Evolutionary conservation across 2,888 invertebrate genomes (phyloP).

Genomic region (Scelioninae gen. 1): DNA sequence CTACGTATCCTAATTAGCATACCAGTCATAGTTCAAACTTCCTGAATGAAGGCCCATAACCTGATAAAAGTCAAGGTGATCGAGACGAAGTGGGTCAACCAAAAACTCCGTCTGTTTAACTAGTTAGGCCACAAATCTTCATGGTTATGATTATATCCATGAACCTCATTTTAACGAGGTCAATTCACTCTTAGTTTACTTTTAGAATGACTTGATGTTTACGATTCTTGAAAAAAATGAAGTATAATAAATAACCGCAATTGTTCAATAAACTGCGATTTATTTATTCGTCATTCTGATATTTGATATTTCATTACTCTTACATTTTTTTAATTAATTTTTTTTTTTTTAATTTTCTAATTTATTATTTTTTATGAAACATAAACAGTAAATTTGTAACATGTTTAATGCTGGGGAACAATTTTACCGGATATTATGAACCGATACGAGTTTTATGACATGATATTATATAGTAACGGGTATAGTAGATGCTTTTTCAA

Average conservation of each 20-base stretch:
- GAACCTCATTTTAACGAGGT: conserved; percentile 58
- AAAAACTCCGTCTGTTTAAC: conserved; percentile 72
- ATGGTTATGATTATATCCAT: conserved; percentile 72
- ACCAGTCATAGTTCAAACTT: conserved; percentile 55
- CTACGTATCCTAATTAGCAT: conserved; percentile 44
- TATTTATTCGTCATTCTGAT: neutral
- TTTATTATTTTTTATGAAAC: too few relatives aligned
- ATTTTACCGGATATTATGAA: neutral
- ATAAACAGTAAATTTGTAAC: neutral
- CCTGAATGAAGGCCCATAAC: conserved; percentile 68
- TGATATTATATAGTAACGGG: conserved; percentile 43
- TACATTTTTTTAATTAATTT: too few relatives aligned
- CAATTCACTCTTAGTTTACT: conserved; percentile 52
- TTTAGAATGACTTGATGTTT: conserved; percentile 1
- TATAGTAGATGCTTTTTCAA: conserved; percentile 43
- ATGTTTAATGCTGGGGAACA: too few relatives aligned
- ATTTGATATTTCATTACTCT: neutral
- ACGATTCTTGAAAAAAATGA: conserved; percentile 1
- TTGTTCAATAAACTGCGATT: neutral
- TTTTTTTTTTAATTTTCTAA: too few relatives aligned
- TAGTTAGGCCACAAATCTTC: conserved; percentile 67
- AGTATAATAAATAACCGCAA: neutral
- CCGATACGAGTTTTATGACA: conserved; percentile 1
- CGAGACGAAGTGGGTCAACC: conserved; percentile 74
- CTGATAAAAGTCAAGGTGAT: conserved; percentile 59